A percentile compares a stretch with the other conserved stretches of the same genome.
Conservation (phyloP, 1,140 invertebrate genomes). For the Trichonephila clavata region DNA sequence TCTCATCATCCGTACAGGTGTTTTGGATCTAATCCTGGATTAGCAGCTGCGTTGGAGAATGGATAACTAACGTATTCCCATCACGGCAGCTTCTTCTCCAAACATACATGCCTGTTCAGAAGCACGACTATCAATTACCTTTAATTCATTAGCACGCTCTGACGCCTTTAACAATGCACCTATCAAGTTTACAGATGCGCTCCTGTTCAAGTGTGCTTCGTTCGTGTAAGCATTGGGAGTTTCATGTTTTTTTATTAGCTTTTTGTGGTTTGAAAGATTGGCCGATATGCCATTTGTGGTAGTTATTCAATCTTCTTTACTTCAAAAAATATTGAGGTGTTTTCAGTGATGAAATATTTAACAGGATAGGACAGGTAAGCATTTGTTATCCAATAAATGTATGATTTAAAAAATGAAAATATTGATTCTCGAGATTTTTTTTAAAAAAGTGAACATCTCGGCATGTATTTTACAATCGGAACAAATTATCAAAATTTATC, state of each 20-base stretch:
- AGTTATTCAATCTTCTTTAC: not conserved
- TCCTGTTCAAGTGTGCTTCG: not conserved
- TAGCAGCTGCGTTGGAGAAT: not conserved
- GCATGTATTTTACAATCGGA: too few relatives aligned
- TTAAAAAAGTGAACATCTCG: too few relatives aligned
- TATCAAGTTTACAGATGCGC: conserved; percentile 20
- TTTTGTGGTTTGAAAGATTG: too few relatives aligned
- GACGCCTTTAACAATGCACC: conserved; percentile 61
- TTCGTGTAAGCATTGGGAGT: not conserved
- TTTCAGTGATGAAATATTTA: too few relatives aligned
- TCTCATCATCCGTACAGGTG: not conserved
- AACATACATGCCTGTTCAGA: not conserved
- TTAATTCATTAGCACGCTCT: conserved; percentile 66
- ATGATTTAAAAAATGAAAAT: too few relatives aligned
- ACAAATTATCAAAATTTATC: too few relatives aligned
- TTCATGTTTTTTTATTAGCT: too few relatives aligned
- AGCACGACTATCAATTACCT: conserved; percentile 63
- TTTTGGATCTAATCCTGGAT: conserved; percentile 4
- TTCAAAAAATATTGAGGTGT: too few relatives aligned
- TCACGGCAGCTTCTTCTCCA: conserved; percentile 13
- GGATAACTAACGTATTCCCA: not conserved
- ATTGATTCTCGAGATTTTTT: too few relatives aligned
- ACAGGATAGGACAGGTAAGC: too few relatives aligned
- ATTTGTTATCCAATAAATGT: too few relatives aligned
- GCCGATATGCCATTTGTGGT: not conserved